Evolutionary conservation across 2,888 invertebrate genomes (phyloP).

Genomic region (Oscheius sp.): DNA sequence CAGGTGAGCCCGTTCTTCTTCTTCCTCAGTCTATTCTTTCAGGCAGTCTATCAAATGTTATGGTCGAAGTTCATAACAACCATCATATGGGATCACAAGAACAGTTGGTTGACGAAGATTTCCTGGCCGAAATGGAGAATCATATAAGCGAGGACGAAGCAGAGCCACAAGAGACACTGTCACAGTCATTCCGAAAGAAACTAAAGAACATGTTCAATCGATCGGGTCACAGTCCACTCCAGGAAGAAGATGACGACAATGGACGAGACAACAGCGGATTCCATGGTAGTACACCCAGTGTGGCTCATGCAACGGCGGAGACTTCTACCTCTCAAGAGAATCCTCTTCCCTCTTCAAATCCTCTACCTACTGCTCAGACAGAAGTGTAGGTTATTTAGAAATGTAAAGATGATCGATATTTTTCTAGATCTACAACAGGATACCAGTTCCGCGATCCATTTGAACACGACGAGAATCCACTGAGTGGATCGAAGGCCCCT

Average conservation of each 20-base stretch:
- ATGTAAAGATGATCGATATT: not conserved
- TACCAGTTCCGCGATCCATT: constrained; percentile 32
- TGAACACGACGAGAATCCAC: constrained; percentile 9
- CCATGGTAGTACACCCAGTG: constrained; percentile 21
- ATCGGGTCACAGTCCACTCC: constrained; percentile 13
- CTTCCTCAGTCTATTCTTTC: not conserved
- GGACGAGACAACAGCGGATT: constrained; percentile 12
- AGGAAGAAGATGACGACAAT: constrained; percentile 4
- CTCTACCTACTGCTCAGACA: not conserved
- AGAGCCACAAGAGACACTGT: constrained; percentile 25
- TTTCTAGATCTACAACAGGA: not conserved
- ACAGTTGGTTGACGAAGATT: constrained; percentile 31
- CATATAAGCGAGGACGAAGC: constrained; percentile 28
- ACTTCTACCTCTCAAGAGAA: too few relatives aligned
- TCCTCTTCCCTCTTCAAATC: not conserved
- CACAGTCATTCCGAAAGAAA: constrained; percentile 26
- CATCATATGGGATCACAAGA: constrained; percentile 22
- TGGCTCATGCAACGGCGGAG: not conserved
- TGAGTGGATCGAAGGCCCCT: not conserved
- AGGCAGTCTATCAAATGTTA: constrained; percentile 9
- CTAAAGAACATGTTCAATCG: constrained; percentile 29
- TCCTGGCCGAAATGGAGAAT: constrained; percentile 16
- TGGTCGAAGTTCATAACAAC: constrained; percentile 31
- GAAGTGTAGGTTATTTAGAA: not conserved
- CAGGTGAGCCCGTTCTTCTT: not conserved